phyloP scores from a whole-genome alignment of 1,140 invertebrate genomes.

The Aphaenogaster floridana region DNA sequence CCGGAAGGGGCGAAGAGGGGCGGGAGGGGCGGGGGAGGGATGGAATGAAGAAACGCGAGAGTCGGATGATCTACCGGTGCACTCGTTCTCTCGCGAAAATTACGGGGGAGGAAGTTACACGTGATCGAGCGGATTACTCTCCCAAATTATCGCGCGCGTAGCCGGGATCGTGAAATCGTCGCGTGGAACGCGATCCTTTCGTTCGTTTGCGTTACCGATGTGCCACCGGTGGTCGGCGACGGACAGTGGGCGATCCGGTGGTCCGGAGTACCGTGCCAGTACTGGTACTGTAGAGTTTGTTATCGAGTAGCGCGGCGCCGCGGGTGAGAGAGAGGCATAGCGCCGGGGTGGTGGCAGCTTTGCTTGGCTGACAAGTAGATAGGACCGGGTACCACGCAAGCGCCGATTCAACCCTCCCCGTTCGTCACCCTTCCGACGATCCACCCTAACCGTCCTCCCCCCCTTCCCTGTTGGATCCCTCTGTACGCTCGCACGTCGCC shows the following conservation, averaged over 20 bases:
- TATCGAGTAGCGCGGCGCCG: conserved; percentile 81
- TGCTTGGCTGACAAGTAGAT: conserved; percentile 79
- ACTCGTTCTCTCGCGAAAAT: conserved; percentile 21
- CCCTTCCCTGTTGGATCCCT: not conserved
- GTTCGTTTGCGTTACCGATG: conserved; percentile 61
- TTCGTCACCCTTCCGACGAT: conserved; percentile 46
- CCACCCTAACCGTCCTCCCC: not conserved
- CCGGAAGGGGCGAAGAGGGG: not conserved
- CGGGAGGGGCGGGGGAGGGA: not conserved
- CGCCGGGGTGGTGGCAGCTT: conserved; percentile 81
- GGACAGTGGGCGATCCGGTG: conserved; percentile 78
- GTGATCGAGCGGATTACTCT: not conserved
- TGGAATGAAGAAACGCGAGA: not conserved
- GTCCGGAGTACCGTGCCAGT: conserved; percentile 84
- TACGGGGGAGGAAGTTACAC: not conserved
- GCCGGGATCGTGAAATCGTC: not conserved
- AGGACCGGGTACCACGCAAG: conserved; percentile 67
- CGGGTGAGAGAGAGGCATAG: conserved; percentile 60
- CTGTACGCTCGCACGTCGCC: conserved; percentile 50
- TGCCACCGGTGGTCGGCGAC: conserved; percentile 44
- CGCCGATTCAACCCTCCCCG: conserved; percentile 60
- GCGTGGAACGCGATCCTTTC: conserved; percentile 36
- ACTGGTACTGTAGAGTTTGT: conserved; percentile 84
- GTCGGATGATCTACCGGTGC: conserved; percentile 17
- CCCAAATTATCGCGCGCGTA: conserved; percentile 1